Evolutionary conservation across 2,797 vertebrate genomes (phyloP).

Genomic region (Anas flavirostris): DNA sequence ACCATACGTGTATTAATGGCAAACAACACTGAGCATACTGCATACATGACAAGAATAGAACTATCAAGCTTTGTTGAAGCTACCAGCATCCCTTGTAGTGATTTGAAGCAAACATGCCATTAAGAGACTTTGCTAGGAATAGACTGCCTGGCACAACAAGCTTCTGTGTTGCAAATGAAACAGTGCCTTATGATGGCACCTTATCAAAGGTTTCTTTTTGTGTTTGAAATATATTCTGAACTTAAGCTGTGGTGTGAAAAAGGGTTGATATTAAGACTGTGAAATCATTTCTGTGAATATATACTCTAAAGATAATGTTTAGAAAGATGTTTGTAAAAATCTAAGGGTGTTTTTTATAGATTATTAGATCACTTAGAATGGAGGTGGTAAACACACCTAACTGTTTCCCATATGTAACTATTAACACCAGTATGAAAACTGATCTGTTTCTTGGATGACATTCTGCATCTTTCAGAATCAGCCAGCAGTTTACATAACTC

Average conservation of each 20-base stretch:
- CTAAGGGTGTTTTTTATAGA: not conserved
- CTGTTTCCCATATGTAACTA: not conserved
- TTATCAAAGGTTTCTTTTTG: not conserved
- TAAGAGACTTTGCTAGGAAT: not conserved
- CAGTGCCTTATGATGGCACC: not conserved
- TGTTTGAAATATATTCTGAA: not conserved
- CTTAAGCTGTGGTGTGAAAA: not conserved
- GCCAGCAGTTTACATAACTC: not conserved
- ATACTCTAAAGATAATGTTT: not conserved
- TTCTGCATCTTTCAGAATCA: not conserved
- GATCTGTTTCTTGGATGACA: not conserved
- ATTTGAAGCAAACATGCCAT: slow-evolving; percentile 17
- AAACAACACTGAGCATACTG: not conserved
- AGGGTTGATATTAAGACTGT: not conserved
- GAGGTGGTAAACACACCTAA: not conserved
- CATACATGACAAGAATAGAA: not conserved
- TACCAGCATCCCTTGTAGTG: slow-evolving; percentile 8
- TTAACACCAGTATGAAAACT: not conserved
- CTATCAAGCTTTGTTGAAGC: slow-evolving; percentile 13
- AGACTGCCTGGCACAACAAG: not conserved
- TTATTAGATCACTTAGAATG: not conserved
- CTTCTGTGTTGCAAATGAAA: slow-evolving; percentile 8
- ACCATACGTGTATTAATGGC: not conserved
- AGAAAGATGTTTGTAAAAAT: not conserved
- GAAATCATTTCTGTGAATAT: not conserved